Evolutionary conservation across 2,888 invertebrate genomes (phyloP).

Genomic region (Fragum sueziense): DNA sequence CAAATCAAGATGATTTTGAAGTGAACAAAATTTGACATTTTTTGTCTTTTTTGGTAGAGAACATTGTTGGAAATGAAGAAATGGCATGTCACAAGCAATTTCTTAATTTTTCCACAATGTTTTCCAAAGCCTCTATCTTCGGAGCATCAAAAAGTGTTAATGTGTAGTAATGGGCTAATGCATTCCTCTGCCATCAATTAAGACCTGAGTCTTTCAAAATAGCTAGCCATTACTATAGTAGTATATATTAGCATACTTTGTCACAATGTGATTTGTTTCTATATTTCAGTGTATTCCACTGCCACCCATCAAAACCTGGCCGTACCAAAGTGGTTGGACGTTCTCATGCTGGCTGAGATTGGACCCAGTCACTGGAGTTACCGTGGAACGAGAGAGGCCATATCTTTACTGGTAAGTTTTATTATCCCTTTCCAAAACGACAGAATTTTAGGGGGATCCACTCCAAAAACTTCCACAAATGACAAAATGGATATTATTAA

Average conservation of each 20-base stretch:
- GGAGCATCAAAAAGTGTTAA: not conserved
- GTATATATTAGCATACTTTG: too few species aligned
- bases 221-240: too few species aligned
- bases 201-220: too few species aligned
- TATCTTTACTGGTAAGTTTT: slow-evolving; percentile 98
- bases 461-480: too few species aligned
- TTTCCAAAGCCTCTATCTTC: not conserved
- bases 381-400: slow-evolving; percentile 99
- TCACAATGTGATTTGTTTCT: not conserved
- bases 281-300: slow-evolving; percentile 81
- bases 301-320: slow-evolving; percentile 99
- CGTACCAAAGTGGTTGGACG: slow-evolving; percentile 99
- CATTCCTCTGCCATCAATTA: not conserved
- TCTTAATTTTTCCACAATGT: not conserved
- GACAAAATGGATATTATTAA: too few species aligned
- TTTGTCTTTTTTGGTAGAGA: too few species aligned
- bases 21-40: too few species aligned
- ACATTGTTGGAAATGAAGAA: not conserved
- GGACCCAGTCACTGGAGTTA: slow-evolving; percentile 88
- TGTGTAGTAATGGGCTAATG: slow-evolving; percentile 1
- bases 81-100: not conserved
- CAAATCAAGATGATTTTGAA: too few species aligned
- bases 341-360: slow-evolving; percentile 99
- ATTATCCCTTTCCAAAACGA: too few species aligned
- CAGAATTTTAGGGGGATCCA: too few species aligned